A percentile compares a stretch with the other conserved stretches of the same genome.
Conservation (phyloP, 2,113 vertebrate genomes). For the Erythrolamprus reginae region DNA sequence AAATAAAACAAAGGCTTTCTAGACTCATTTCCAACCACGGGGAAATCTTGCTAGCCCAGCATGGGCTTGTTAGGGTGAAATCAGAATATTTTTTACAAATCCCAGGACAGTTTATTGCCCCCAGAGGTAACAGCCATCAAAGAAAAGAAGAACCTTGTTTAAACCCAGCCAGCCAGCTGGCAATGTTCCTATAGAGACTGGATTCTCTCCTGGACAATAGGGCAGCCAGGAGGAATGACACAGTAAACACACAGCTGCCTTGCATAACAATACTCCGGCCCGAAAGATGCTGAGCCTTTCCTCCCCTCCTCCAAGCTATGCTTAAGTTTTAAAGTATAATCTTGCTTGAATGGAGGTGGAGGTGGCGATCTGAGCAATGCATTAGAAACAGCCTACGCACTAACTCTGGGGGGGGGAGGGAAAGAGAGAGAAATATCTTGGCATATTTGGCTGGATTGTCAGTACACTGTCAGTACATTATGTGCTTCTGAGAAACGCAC, state of each 20-base stretch:
- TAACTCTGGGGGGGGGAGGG: neutral
- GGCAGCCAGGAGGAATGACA: constrained; percentile 32
- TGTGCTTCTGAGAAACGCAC: neutral
- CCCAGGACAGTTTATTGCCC: neutral
- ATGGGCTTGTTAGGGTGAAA: neutral
- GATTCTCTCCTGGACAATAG: constrained; percentile 26
- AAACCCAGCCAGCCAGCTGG: constrained; percentile 37
- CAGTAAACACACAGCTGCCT: constrained; percentile 34
- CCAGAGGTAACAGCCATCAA: neutral
- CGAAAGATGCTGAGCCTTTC: constrained; percentile 16
- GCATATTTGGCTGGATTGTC: constrained; percentile 13
- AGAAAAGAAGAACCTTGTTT: constrained; percentile 36
- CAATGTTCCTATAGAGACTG: constrained; percentile 41
- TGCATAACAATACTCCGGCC: constrained; percentile 45
- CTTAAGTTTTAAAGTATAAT: constrained; percentile 43
- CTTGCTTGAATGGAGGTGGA: constrained; percentile 57
- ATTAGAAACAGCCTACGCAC: constrained; percentile 29
- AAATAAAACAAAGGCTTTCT: neutral
- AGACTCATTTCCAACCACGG: neutral
- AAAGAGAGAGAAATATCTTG: neutral
- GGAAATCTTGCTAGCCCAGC: neutral
- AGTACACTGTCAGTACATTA: neutral
- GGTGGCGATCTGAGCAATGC: constrained; percentile 45
- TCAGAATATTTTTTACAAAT: neutral
- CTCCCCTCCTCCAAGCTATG: neutral